Conservation (phyloP, 92 coral and sea anemone genomes). For the Heteractis magnifica region DNA sequence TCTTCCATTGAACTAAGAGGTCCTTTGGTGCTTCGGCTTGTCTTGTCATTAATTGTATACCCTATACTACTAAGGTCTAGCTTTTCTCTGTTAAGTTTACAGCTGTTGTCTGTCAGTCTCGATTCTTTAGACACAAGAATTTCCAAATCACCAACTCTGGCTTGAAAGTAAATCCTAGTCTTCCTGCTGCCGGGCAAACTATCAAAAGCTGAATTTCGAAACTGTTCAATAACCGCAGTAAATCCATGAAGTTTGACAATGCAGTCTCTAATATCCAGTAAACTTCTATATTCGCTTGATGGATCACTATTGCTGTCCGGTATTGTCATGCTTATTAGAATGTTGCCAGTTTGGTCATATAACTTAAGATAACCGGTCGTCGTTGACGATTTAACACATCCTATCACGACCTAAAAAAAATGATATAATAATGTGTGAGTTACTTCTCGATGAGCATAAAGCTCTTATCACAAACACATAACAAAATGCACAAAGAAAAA, state of each 20-base stretch:
- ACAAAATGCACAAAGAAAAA: too few relatives aligned
- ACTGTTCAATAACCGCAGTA: conserved; percentile 55
- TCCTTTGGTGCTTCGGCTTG: not conserved
- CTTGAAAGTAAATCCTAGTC: conserved; percentile 50
- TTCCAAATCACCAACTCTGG: conserved; percentile 40
- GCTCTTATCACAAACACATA: not conserved
- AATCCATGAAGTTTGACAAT: conserved; percentile 57
- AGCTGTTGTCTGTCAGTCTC: not conserved
- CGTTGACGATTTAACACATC: conserved; percentile 52
- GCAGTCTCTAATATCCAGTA: conserved; percentile 30
- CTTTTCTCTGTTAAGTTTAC: not conserved
- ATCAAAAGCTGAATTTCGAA: conserved; percentile 29
- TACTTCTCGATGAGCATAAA: not conserved
- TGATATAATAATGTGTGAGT: not conserved
- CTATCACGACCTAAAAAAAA: conserved; percentile 53
- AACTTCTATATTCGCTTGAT: not conserved
- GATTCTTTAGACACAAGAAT: conserved; percentile 16
- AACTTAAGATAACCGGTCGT: conserved; percentile 64
- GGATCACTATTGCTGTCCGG: not conserved
- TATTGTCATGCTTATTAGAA: conserved; percentile 15
- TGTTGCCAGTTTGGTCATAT: conserved; percentile 69
- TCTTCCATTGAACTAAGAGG: not conserved
- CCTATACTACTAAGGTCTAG: not conserved
- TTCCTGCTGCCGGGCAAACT: conserved; percentile 3
- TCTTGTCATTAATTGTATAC: not conserved